Conservation (phyloP, 2,888 invertebrate species). For the Bellardia bayeri region DNA sequence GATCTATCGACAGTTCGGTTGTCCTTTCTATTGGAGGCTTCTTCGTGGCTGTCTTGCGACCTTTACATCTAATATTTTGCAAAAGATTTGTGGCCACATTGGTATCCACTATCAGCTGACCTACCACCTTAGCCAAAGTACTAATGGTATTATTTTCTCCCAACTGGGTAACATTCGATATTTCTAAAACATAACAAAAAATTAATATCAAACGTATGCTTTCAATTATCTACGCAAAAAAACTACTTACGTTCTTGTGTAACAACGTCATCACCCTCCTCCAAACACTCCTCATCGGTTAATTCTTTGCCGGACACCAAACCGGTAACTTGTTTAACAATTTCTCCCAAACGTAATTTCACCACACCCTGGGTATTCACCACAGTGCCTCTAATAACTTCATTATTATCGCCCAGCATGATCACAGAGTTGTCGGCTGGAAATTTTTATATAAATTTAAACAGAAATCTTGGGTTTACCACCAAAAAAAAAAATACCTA, state of each 20-base stretch:
- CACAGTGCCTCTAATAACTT: neutral
- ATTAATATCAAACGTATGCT: neutral
- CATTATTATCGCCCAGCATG: conserved; percentile 46
- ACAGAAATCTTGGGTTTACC: neutral
- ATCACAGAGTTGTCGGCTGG: conserved; percentile 24
- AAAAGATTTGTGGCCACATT: conserved; percentile 41
- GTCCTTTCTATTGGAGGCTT: neutral
- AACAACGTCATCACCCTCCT: neutral
- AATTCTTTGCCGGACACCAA: conserved; percentile 26
- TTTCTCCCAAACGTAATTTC: conserved; percentile 9
- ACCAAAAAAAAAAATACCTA: neutral
- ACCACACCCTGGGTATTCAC: conserved; percentile 34
- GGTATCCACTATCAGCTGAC: conserved; percentile 43
- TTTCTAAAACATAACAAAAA: conserved; percentile 5
- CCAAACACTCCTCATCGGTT: conserved; percentile 40
- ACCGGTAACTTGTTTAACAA: conserved; percentile 26
- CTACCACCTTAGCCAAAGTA: conserved; percentile 46
- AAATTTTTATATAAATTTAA: neutral
- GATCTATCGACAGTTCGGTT: neutral
- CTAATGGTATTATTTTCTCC: conserved; percentile 52
- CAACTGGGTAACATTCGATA: conserved; percentile 17
- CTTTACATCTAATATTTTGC: conserved; percentile 41
- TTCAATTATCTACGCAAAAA: neutral
- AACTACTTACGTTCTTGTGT: conserved; percentile 42
- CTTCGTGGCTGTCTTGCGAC: conserved; percentile 21